A percentile compares a stretch with the other conserved stretches of the same genome.
Evolutionary conservation across 1,140 invertebrate genomes (phyloP).

Genomic region (Arion vulgaris): DNA sequence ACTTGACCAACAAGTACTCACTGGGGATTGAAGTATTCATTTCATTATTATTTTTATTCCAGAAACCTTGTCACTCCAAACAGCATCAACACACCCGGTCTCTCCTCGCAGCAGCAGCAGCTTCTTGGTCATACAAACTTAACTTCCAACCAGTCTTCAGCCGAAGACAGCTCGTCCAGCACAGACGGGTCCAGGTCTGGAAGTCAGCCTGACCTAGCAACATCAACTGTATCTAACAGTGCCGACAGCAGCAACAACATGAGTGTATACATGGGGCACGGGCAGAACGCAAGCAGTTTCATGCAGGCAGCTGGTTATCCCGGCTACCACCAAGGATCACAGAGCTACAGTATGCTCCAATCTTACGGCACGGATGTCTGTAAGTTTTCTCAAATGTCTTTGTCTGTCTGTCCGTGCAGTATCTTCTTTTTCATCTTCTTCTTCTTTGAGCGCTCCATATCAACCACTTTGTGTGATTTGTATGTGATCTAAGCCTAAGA

Average conservation of each 20-base stretch:
- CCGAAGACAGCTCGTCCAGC: not conserved
- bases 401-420: no score
- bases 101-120: not conserved
- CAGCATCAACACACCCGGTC: not conserved
- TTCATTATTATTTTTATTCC: not conserved
- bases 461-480: no score
- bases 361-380: conserved; percentile 37
- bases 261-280: conserved; percentile 45
- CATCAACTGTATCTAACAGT: not conserved
- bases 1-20: no score
- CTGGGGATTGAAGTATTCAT: not conserved
- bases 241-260: conserved; percentile 33
- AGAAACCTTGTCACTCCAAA: conserved; percentile 2
- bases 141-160: not conserved
- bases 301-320: conserved; percentile 41
- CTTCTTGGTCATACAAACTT: not conserved
- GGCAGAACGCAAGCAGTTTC: conserved; percentile 42
- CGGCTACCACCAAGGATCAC: conserved; percentile 33
- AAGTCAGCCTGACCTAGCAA: not conserved
- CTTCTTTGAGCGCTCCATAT: no score
- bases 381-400: conserved; percentile 24
- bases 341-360: conserved; percentile 41
- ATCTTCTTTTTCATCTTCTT: no score
- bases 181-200: conserved; percentile 6
- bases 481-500: no score